Percentiles rank a stretch among this genome's conserved stretches.
Evolutionary conservation across 2,113 vertebrate species (phyloP).

Genomic region (Salvelinus sp.): DNA sequence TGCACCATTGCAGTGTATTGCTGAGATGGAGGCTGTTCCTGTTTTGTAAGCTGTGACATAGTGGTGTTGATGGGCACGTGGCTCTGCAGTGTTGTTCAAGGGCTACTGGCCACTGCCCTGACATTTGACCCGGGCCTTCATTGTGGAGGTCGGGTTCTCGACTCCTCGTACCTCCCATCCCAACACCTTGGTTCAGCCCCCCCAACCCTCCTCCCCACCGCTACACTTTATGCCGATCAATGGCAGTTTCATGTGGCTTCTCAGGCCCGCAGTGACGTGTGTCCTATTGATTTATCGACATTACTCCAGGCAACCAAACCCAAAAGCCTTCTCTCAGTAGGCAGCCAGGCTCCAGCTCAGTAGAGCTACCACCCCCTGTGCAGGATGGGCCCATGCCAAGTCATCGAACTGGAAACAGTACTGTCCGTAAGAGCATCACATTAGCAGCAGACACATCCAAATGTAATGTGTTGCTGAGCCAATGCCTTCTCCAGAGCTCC

Average conservation of each 20-base stretch:
- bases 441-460: conserved; percentile 29
- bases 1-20: conserved; percentile 10
- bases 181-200: not conserved
- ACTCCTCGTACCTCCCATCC: conserved; percentile 28
- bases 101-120: conserved; percentile 57
- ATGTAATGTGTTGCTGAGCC: conserved; percentile 30
- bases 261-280: conserved; percentile 77
- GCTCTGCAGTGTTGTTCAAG: conserved; percentile 57
- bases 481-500: conserved; percentile 51
- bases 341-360: conserved; percentile 68
- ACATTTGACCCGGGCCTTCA: conserved; percentile 66
- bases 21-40: conserved; percentile 39
- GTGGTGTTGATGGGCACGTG: conserved; percentile 65
- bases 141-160: conserved; percentile 66
- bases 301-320: conserved; percentile 71
- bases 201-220: conserved; percentile 27
- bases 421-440: conserved; percentile 47
- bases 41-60: conserved; percentile 68
- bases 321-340: conserved; percentile 67
- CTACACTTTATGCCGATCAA: conserved; percentile 79
- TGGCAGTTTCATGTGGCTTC: conserved; percentile 81
- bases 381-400: conserved; percentile 68
- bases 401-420: conserved; percentile 65
- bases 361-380: conserved; percentile 57
- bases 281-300: conserved; percentile 83